phyloP scores from a whole-genome alignment of 2,797 vertebrate genomes.

The Miichthys miiuy region DNA sequence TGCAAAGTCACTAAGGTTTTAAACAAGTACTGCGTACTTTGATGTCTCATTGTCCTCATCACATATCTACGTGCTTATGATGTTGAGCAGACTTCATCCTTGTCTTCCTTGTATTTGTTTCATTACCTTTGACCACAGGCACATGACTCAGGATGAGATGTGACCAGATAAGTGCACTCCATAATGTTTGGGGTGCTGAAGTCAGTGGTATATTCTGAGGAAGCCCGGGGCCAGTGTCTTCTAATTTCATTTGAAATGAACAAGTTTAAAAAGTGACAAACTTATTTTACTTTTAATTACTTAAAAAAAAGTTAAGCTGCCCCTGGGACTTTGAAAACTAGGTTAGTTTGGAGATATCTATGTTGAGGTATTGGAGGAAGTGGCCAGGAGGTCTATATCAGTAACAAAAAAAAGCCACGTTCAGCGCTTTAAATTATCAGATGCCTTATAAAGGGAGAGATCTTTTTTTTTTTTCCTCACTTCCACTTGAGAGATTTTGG shows the following conservation, averaged over 20 bases:
- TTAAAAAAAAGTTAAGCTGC: neutral
- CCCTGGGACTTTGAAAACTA: neutral
- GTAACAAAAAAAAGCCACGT: neutral
- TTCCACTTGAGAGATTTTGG: neutral
- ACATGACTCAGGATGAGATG: neutral
- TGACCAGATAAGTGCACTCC: neutral
- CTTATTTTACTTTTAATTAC: constrained; percentile 25
- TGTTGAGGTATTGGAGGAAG: neutral
- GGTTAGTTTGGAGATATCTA: neutral
- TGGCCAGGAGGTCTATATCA: constrained; percentile 6
- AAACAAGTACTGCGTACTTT: neutral
- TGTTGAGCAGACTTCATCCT: neutral
- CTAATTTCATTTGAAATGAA: constrained; percentile 4
- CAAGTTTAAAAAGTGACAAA: constrained; percentile 10
- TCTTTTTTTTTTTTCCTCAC: neutral
- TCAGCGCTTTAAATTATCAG: neutral
- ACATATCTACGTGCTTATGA: neutral
- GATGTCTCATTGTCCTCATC: neutral
- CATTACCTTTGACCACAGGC: neutral
- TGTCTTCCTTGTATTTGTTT: neutral
- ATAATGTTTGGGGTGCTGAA: neutral
- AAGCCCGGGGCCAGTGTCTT: neutral
- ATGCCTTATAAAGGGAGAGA: constrained; percentile 3
- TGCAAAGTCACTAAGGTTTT: neutral
- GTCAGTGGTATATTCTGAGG: neutral